These are phyloP conservation scores for Aurelia sp. DNA, from an alignment of 30 jellyfish, hydroid and myxozoan genomes.

Conservation along the genomic window DNA sequence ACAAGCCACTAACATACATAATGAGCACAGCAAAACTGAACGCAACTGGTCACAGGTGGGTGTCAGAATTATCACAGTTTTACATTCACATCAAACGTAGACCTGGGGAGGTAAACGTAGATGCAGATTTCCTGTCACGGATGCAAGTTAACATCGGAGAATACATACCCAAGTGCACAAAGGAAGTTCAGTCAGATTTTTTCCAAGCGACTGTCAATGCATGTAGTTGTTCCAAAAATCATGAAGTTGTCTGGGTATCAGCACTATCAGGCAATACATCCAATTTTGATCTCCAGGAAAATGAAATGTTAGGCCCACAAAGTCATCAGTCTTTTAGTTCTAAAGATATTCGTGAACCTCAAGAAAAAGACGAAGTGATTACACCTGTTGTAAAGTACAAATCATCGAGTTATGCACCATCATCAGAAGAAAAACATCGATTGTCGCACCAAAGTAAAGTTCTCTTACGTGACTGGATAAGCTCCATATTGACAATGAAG, in stretches of 20 bases:
- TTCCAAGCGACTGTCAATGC: slow-evolving; percentile 58
- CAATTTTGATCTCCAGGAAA: slow-evolving; percentile 1
- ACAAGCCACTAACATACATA: slow-evolving; percentile 53
- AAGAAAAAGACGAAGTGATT: slow-evolving; percentile 19
- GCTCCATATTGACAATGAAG: not conserved
- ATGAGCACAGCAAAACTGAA: slow-evolving; percentile 48
- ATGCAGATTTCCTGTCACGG: slow-evolving; percentile 63
- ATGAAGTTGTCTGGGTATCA: slow-evolving; percentile 12
- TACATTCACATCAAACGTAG: slow-evolving; percentile 43
- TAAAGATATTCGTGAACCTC: slow-evolving; percentile 30
- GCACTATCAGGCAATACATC: slow-evolving; percentile 6
- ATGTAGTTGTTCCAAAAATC: not conserved
- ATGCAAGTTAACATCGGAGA: slow-evolving; percentile 30
- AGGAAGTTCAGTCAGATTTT: slow-evolving; percentile 15
- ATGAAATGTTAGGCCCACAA: not conserved
- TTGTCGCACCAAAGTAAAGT: not conserved
- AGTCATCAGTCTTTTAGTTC: not conserved
- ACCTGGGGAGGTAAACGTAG: slow-evolving; percentile 42
- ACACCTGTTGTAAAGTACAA: slow-evolving; percentile 6
- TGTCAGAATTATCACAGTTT: slow-evolving; percentile 37
- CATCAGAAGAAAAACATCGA: not conserved
- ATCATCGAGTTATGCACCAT: slow-evolving; percentile 13
- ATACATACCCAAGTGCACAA: slow-evolving; percentile 10
- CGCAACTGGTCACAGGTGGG: slow-evolving; percentile 72
- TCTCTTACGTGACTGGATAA: slow-evolving; percentile 32